Conservation (phyloP, 53 echinoderm and acorn worm genomes). For the Holothuria scabra region DNA sequence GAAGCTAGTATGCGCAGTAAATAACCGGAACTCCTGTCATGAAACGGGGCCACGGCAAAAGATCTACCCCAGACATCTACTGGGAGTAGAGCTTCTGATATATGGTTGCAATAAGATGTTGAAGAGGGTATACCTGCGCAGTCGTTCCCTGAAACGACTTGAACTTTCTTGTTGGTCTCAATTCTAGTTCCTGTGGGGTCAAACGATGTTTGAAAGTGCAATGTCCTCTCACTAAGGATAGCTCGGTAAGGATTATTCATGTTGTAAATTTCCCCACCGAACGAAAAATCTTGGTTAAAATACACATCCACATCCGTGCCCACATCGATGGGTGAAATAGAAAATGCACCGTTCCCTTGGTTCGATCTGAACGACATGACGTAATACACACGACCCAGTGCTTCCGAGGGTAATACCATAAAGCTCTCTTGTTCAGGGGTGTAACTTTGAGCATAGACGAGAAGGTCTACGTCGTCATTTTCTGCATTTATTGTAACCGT, state of each 20-base stretch:
- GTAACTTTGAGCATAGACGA: neutral
- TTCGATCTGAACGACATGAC: neutral
- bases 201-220: conserved; percentile 13
- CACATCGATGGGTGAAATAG: neutral
- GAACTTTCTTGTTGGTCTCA: neutral
- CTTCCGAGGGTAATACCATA: neutral
- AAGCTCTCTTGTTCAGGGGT: conserved; percentile 5
- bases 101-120: neutral
- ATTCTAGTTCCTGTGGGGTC: conserved; percentile 16
- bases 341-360: neutral
- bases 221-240: neutral
- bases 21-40: conserved; percentile 14
- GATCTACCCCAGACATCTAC: neutral
- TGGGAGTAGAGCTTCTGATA: neutral
- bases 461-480: neutral
- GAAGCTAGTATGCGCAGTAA: neutral
- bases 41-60: neutral
- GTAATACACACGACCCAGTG: neutral
- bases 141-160: conserved; percentile 6
- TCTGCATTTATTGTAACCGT: neutral
- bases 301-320: conserved; percentile 5
- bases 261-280: conserved; percentile 8
- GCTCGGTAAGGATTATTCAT: neutral
- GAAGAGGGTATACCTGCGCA: conserved; percentile 10
- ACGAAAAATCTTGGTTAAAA: conserved; percentile 19